Evolutionary conservation across 2,797 vertebrate species (phyloP).

Genomic region (Thalassophryne amazonica): DNA sequence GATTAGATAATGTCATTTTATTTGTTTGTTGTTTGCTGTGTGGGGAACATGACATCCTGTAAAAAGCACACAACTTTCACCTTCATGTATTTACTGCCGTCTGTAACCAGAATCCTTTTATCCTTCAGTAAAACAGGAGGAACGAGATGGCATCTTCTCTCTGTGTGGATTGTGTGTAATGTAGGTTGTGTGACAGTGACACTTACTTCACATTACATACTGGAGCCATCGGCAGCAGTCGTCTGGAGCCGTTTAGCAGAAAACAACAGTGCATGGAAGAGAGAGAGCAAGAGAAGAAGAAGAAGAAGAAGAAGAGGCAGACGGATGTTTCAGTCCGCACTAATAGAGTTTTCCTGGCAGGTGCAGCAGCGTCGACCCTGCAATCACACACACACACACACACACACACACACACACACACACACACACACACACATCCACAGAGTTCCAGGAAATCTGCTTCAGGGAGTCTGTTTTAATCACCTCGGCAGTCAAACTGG

Average conservation of each 20-base stretch:
- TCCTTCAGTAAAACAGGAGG: too few relatives aligned
- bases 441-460: conserved; percentile 33
- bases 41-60: too few relatives aligned
- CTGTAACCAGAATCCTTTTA: too few relatives aligned
- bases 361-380: too few relatives aligned
- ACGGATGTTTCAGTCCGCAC: too few relatives aligned
- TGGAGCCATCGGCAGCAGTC: not conserved
- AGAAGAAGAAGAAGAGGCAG: not conserved
- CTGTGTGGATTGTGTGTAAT: not conserved
- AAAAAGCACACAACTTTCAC: too few relatives aligned
- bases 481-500: conserved; percentile 18
- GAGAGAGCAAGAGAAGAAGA: not conserved
- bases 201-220: conserved; percentile 1
- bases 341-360: too few relatives aligned
- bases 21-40: too few relatives aligned
- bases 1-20: too few relatives aligned
- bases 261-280: conserved; percentile 1
- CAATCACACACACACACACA: too few relatives aligned
- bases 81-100: too few relatives aligned
- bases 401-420: not conserved
- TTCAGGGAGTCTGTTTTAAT: conserved; percentile 34
- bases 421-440: not conserved
- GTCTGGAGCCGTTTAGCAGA: conserved; percentile 2
- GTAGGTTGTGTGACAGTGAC: not conserved
- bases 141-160: too few relatives aligned